Evolutionary conservation across 2,113 vertebrate species (phyloP), one percentile per base, ranked within the genome.

Genomic region (Oxyura jamaicensis): DNA sequence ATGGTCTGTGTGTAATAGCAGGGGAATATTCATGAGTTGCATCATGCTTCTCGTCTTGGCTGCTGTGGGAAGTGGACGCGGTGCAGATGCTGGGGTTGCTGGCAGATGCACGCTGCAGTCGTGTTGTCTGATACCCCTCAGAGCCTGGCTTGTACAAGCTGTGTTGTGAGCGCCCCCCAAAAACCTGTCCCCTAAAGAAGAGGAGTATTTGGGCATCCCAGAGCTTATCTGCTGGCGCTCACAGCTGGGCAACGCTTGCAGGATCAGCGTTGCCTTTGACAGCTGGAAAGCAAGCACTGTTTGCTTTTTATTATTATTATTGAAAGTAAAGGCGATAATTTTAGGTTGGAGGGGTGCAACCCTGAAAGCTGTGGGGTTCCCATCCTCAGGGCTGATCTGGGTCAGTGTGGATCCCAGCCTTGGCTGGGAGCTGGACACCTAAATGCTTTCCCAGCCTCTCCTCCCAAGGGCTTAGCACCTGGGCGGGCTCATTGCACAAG

Each of bases 21-120:
- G 21, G 58, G 58, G 3, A 68, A 33, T n/a, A 13, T 20, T 86
- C 60, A 36, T 74, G 81, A 63, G 20, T 2, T 29, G 48, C 58
- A 9, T 33, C 0, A 0, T 50, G 31, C 52, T 81, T 84, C 80
- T 0, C 0, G 26, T 67, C 68, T 6, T 46, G 50, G 48, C 29
- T 8, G 5, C 46, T 63, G n/a, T 20, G 55, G 86, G 36, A 71
- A 18, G 9, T 10, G 25, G 62, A 8, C 3, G 1, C 1, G 6
- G 31, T 2, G 2, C 77, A 73, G 65, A 15, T 29, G 52, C 81
- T 58, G 63, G 55, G 62, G 44, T 60, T 26, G 50, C 72, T 84
- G 77, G 73, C 73, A n/a, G 22, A 6, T n/a, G 15, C 0, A 0
- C 36, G 42, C 62, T 2, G 2, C 29, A 41, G 13, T 25, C 76